Evolutionary conservation across 2,888 invertebrate species (phyloP).

Genomic region (Acleris laterana): DNA sequence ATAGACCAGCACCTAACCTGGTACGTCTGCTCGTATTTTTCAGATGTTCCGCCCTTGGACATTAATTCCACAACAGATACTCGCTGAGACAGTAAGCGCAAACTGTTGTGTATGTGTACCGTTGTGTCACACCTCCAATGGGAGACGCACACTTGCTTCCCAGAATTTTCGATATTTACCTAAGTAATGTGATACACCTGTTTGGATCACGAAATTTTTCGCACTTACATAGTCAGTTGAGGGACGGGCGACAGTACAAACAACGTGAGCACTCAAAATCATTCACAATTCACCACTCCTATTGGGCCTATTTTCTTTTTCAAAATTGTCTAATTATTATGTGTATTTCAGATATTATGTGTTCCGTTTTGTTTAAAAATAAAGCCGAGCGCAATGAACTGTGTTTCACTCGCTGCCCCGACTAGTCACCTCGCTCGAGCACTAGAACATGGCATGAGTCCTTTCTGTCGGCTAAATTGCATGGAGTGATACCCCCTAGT

Average conservation of each 20-base stretch:
- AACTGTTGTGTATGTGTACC: slow-evolving; percentile 81
- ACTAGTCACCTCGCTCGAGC: slow-evolving; percentile 68
- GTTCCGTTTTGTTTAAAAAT: slow-evolving; percentile 70
- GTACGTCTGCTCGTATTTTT: slow-evolving; percentile 80
- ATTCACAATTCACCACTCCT: slow-evolving; percentile 64
- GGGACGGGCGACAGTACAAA: slow-evolving; percentile 41
- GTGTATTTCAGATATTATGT: slow-evolving; percentile 63
- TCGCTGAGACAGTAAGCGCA: slow-evolving; percentile 83
- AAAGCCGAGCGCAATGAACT: slow-evolving; percentile 81
- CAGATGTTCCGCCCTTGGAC: slow-evolving; percentile 83
- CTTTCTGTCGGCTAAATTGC: slow-evolving; percentile 67
- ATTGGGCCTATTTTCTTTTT: slow-evolving; percentile 63
- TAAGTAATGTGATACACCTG: slow-evolving; percentile 32
- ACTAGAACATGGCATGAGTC: slow-evolving; percentile 79
- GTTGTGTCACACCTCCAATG: slow-evolving; percentile 77
- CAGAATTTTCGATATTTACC: slow-evolving; percentile 47
- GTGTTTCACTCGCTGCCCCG: slow-evolving; percentile 82
- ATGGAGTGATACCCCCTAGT: slow-evolving; percentile 57
- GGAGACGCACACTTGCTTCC: slow-evolving; percentile 60
- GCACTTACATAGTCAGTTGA: slow-evolving; percentile 42
- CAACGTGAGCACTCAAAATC: slow-evolving; percentile 67
- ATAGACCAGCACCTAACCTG: slow-evolving; percentile 75
- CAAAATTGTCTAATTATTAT: slow-evolving; percentile 64
- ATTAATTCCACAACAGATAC: slow-evolving; percentile 80
- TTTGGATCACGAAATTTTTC: slow-evolving; percentile 20